phyloP scores from a whole-genome alignment of 2,797 vertebrate species.

The Cuniculus paca region DNA sequence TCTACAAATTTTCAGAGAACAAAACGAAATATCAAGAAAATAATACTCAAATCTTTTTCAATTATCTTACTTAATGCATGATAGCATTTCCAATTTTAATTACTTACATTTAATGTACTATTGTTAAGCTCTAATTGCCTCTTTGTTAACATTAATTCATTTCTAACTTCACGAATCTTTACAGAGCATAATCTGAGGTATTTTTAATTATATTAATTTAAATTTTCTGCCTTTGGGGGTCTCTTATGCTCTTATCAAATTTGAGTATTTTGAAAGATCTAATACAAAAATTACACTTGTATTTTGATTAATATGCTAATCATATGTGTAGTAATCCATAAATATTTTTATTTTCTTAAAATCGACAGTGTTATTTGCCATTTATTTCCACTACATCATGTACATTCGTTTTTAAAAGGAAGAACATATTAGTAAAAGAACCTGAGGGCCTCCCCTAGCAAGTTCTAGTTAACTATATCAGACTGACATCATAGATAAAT shows the following conservation, averaged over 20 bases:
- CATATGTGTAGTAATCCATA: constrained; percentile 64
- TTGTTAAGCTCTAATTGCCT: not conserved
- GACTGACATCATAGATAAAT: not conserved
- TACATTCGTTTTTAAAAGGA: not conserved
- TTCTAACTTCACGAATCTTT: constrained; percentile 20
- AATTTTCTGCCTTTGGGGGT: not conserved
- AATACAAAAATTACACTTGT: constrained; percentile 63
- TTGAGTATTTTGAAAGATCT: constrained; percentile 28
- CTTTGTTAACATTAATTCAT: constrained; percentile 14
- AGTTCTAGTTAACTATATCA: not conserved
- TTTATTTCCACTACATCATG: not conserved
- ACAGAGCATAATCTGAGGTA: constrained; percentile 28
- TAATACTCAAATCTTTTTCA: not conserved
- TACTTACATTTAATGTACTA: not conserved
- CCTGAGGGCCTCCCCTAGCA: not conserved
- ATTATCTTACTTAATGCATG: not conserved
- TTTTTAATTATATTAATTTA: constrained; percentile 53
- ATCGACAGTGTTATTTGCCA: not conserved
- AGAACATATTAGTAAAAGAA: not conserved
- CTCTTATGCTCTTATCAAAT: not conserved
- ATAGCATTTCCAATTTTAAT: not conserved
- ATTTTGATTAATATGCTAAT: constrained; percentile 62
- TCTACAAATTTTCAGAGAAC: not conserved
- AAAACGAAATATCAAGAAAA: not conserved
- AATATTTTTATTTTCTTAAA: constrained; percentile 67